phyloP scores from a whole-genome alignment of 2,888 invertebrate genomes.

The Nipponacmea schrenckii region DNA sequence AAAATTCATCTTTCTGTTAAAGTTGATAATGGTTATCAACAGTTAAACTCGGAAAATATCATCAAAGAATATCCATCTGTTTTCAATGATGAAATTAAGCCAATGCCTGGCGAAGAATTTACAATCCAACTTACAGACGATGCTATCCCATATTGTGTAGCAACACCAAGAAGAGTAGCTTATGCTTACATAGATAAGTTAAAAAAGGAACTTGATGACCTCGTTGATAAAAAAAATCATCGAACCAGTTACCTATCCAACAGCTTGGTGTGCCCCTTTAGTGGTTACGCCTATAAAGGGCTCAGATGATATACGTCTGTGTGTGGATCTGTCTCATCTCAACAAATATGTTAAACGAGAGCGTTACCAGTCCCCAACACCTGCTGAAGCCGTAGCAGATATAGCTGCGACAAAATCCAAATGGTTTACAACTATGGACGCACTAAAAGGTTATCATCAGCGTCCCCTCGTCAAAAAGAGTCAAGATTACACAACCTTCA shows the following conservation, averaged over 20 bases:
- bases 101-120: neutral
- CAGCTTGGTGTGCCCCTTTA: neutral
- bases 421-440: neutral
- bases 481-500: neutral
- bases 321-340: neutral
- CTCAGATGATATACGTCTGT: neutral
- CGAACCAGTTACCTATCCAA: neutral
- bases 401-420: neutral
- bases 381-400: neutral
- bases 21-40: no score
- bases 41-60: neutral
- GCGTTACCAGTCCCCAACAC: neutral
- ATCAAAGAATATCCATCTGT: neutral
- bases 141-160: neutral
- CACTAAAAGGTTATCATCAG: neutral
- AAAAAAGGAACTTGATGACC: neutral
- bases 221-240: no score
- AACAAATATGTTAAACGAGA: slow-evolving; percentile 1
- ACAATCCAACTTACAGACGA: neutral
- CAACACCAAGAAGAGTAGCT: neutral
- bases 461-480: neutral
- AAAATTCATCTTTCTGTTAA: no score
- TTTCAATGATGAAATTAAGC: neutral
- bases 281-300: neutral
- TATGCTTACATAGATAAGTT: neutral